These are phyloP conservation scores for Minunthozetes semirufus DNA, from an alignment of 2,888 invertebrate genomes.

Conservation along the genomic window DNA sequence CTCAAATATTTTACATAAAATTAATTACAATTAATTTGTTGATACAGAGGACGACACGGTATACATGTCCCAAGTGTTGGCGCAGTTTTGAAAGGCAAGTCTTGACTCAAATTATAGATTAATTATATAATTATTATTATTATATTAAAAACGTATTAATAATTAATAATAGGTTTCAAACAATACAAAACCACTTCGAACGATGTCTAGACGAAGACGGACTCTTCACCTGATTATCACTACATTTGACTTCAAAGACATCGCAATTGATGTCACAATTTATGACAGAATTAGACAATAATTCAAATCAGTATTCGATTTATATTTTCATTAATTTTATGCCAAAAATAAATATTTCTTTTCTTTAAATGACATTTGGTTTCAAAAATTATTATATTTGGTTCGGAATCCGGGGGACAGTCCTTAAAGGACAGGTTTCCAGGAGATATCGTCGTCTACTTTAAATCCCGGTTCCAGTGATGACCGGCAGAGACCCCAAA, in stretches of 20 bases:
- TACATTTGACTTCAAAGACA: background rate
- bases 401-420: background rate
- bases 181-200: slow-evolving; percentile 14
- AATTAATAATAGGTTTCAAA: slow-evolving; percentile 7
- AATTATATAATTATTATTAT: background rate
- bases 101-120: background rate
- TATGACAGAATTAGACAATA: background rate
- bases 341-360: background rate
- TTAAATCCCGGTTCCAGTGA: slow-evolving; percentile 37
- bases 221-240: background rate
- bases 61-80: slow-evolving; percentile 25
- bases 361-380: background rate
- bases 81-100: slow-evolving; percentile 9
- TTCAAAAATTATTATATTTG: background rate
- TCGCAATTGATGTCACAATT: background rate
- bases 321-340: background rate
- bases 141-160: background rate
- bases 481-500: slow-evolving; percentile 64
- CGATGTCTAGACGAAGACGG: slow-evolving; percentile 25
- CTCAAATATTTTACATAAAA: background rate
- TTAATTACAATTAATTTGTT: background rate
- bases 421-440: slow-evolving; percentile 30
- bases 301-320: background rate
- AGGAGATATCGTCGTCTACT: slow-evolving; percentile 14
- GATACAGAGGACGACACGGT: background rate